Evolutionary conservation across 2,888 invertebrate genomes (phyloP), one percentile per base, ranked within the genome.

Genomic region (Himalopsyche tibetana): DNA sequence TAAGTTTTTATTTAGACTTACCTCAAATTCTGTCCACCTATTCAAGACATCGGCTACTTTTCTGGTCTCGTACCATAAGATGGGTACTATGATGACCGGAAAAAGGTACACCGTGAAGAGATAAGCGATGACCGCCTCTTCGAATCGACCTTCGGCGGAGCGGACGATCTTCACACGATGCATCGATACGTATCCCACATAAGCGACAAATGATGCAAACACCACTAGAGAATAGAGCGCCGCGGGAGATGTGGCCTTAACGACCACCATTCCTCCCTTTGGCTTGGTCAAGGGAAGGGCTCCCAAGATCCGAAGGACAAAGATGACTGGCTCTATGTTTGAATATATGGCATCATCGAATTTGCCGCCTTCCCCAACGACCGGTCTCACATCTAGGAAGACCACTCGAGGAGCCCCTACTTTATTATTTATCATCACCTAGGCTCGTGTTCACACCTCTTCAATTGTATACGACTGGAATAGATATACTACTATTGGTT

Each of bases 61-160:
- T n/a, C 91, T 91, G 0, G 95, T 94, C 90, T 96, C 96, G 89
- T 94, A 94, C 95, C 96, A 95, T 85, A 95, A 91, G 80, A 96
- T 93, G 0, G 95, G 95, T 79, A 95, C 93, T 0, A 93, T 91
- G 17, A 94, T 91, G 89, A 96, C 93, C 0, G 96, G 96, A 87
- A 96, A 92, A 87, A 96, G 92, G 90, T 96, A 96, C 0, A 96
- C 95, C n/a, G 95, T 94, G 89, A 96, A 96, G 0, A 96, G 91
- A 90, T 96, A 96, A 86, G 95, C 96, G 89, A 96, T 96, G 0
- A 96, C 96, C 0, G 95, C 95, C 90, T 96, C 96, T 89, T 96
- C 96, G 88, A 96, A 96, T 88, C 95, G 94, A 0, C 95, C 95
- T 90, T 95, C 95, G 1, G 94, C 91, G 0, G 94, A 93, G 80